Conservation (phyloP, 2,888 invertebrate genomes). For the Nipponacmea schrenckii region DNA sequence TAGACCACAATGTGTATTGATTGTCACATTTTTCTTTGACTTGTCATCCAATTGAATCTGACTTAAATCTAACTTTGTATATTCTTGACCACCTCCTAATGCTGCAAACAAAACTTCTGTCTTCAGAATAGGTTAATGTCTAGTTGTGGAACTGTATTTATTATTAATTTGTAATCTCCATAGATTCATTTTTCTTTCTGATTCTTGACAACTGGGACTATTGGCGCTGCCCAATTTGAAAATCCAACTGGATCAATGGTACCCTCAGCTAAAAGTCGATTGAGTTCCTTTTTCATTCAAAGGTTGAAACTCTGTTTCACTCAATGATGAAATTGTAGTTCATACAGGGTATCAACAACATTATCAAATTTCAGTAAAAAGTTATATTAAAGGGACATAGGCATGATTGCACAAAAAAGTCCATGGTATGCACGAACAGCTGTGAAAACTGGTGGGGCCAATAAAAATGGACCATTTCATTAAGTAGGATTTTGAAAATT, state of each 20-base stretch:
- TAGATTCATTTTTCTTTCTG: slow-evolving; percentile 27
- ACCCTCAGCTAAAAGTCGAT: background rate
- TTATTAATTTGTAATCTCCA: slow-evolving; percentile 32
- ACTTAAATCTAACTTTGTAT: slow-evolving; percentile 36
- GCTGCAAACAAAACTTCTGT: slow-evolving; percentile 23
- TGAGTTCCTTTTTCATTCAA: slow-evolving; percentile 10
- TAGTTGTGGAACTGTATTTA: slow-evolving; percentile 21
- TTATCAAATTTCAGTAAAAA: no score
- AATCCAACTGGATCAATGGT: slow-evolving; percentile 5
- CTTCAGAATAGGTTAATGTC: slow-evolving; percentile 32
- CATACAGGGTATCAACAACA: no score
- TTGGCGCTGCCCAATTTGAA: slow-evolving; percentile 29
- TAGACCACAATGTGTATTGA: slow-evolving; percentile 39
- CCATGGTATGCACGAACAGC: no score
- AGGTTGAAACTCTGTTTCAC: no score
- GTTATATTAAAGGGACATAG: no score
- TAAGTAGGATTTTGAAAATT: no score
- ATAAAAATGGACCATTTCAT: no score
- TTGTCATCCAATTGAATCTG: slow-evolving; percentile 33
- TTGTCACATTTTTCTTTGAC: slow-evolving; percentile 27
- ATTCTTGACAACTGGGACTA: slow-evolving; percentile 30
- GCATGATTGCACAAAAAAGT: no score
- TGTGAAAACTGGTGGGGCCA: no score
- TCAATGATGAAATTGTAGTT: no score
- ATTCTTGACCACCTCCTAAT: slow-evolving; percentile 23